A percentile compares a stretch with the other conserved stretches of the same genome.
These are phyloP conservation scores for Epinotia ramella DNA, from an alignment of 2,888 invertebrate species.

Conservation along the genomic window DNA sequence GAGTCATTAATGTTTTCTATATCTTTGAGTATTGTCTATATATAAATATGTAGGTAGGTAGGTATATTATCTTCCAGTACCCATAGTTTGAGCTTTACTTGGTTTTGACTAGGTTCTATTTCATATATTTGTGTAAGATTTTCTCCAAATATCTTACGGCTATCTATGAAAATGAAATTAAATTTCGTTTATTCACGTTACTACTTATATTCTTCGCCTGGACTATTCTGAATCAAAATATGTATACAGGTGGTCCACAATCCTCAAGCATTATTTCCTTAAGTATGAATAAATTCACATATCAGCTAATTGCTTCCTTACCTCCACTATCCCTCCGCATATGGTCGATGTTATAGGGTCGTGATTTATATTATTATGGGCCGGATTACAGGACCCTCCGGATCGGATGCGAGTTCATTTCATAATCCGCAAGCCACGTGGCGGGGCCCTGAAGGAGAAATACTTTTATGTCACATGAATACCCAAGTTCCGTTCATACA, in stretches of 20 bases:
- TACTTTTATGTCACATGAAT: slow-evolving; percentile 31
- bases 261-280: neutral
- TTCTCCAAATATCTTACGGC: too few species aligned
- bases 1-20: too few species aligned
- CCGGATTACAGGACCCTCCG: slow-evolving; percentile 36
- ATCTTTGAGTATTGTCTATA: too few species aligned
- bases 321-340: neutral
- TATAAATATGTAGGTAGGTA: too few species aligned
- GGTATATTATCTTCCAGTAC: too few species aligned
- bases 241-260: too few species aligned
- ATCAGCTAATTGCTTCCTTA: neutral
- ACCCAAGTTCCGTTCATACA: slow-evolving; percentile 29
- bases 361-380: slow-evolving; percentile 33
- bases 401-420: slow-evolving; percentile 30
- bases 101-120: too few species aligned
- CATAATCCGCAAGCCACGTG: slow-evolving; percentile 31
- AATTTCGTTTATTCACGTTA: too few species aligned
- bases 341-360: slow-evolving; percentile 17
- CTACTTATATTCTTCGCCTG: neutral
- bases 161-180: too few species aligned
- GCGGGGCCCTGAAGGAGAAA: slow-evolving; percentile 30
- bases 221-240: neutral
- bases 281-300: neutral
- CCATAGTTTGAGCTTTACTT: too few species aligned
- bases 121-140: too few species aligned